Base-by-base conservation (phyloP, 2,888 invertebrate species). In the Drosophila cracens region DNA sequence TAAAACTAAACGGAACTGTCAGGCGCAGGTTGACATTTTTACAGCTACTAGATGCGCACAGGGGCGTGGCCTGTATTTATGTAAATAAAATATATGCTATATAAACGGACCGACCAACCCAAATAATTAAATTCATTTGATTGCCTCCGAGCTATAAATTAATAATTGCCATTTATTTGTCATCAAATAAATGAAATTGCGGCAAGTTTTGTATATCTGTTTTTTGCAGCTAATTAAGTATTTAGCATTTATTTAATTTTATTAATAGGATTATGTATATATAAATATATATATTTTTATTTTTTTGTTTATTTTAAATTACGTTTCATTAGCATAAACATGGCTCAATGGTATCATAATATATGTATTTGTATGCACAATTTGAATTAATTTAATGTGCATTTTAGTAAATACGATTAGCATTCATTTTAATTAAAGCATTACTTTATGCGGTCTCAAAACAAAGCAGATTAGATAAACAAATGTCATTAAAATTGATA, bases 21-120 rank as follows among this genome's bases (percentile, higher is more conserved):
- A 18, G 34, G 65, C 56, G 46, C 79, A 80, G 82, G 80, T 89
- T 80, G 90, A 80, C 85, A 87, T 78, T 77, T 89, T 79, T 67
- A 67, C 62, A 68, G 77, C 63, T 73, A 53, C 27, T 65, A 61
- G 56, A 51, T 49, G 21, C 66, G 33, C 36, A 18, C 2, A 25
- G 25, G 67, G 60, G 70, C 62, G 64, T 60, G 56, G 74, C 61
- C n/a, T n/a, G n/a, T 49, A 51, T 48, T 10, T 33, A 38, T 48
- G 59, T 43, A 62, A 25, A 21, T n/a, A 29, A 52, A 34, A 60
- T 21, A 61, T 48, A n/a, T n/a, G n/a, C n/a, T n/a, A n/a, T n/a
- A n/a, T n/a, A 62, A 36, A 62, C 62, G 59, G n/a, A 13, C 11
- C n/a, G 21, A 49, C 25, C 53, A 49, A 29, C 18, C 43, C 43